phyloP scores from a whole-genome alignment of 2,888 invertebrate species.

The Heterodera filipjevi region DNA sequence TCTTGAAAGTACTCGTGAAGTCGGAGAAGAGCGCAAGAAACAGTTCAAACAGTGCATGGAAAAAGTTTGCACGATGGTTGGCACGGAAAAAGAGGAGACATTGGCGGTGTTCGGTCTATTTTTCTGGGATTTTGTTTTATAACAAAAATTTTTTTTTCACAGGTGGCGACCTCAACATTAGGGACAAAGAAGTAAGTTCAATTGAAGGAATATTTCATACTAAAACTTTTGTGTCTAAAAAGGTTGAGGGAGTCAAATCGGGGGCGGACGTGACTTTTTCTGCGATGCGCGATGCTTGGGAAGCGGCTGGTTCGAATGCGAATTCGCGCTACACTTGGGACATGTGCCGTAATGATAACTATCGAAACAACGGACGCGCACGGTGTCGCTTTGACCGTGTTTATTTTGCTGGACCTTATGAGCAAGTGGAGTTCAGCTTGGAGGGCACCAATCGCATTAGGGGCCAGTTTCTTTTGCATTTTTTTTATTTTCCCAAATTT shows the following conservation, averaged over 20 bases:
- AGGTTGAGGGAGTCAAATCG: background rate
- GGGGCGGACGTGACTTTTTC: background rate
- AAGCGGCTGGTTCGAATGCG: conserved; percentile 69
- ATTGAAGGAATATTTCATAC: too few relatives aligned
- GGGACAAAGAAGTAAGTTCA: conserved; percentile 70
- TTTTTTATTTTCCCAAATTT: conserved; percentile 26
- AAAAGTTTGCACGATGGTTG: conserved; percentile 36
- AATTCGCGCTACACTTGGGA: conserved; percentile 72
- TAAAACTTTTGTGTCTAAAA: background rate
- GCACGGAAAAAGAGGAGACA: conserved; percentile 48
- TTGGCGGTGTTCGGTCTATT: conserved; percentile 68
- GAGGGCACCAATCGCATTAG: conserved; percentile 54
- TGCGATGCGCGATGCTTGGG: conserved; percentile 68
- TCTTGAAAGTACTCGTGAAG: conserved; percentile 71
- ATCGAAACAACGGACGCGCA: conserved; percentile 41
- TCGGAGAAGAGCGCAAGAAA: conserved; percentile 67
- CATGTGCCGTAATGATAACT: conserved; percentile 70
- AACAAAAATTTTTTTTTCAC: background rate
- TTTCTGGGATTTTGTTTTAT: background rate
- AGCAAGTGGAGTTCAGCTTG: conserved; percentile 50
- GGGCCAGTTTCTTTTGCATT: conserved; percentile 30
- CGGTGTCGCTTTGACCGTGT: conserved; percentile 69
- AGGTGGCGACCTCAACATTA: conserved; percentile 72
- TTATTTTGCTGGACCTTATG: conserved; percentile 46
- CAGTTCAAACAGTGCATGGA: conserved; percentile 65